Base-by-base conservation (phyloP, 2,888 invertebrate genomes). In the Agelastica alni region DNA sequence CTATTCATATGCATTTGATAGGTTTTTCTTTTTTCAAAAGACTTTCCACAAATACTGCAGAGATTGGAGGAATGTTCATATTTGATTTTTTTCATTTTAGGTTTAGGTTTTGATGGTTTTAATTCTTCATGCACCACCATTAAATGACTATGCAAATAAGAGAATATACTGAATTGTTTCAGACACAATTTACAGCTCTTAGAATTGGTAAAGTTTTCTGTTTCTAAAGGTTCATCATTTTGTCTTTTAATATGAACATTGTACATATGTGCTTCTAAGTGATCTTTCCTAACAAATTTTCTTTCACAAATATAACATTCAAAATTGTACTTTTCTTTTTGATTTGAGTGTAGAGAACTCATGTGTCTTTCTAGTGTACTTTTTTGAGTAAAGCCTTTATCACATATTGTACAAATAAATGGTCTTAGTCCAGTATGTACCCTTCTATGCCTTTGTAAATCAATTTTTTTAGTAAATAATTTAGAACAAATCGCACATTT, bases 371-470 rank as follows among this genome's bases (percentile, higher is more conserved):
- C 62, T 44, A 70, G 58, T 43, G 70, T 69, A 31, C 64, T 62
- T n/a, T 65, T 65, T 51, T 70, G 69, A 36, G 67, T 61, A 55
- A 70, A 71, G 2, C 60, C 59, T 54, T 68, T 69, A 41, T 64
- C 63, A 43, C 71, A 71, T 22, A 68, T 52, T 22, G 58, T 65
- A 51, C 71, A 71, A 51, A 55, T 49, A 7, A 65, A 65, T 42
- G 67, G 68, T 44, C 54, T 52, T 10, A 53, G 12, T 14, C 58
- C 61, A 6, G 61, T 57, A 13, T 61, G 61, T 7, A 54, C 44
- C n/a, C 58, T 41, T 7, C 41, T 47, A 37, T 58, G 58, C 12
- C 58, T 30, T 43, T 58, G 58, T 26, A 58, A 48, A 22, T 58
- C 58, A 48, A 53, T 55, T 49, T 58, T 58, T 46, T 58, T 58